Evolutionary conservation across 2,113 vertebrate species (phyloP), one percentile per base, ranked within the genome.

Genomic region (Chrysochloris asiatica): DNA sequence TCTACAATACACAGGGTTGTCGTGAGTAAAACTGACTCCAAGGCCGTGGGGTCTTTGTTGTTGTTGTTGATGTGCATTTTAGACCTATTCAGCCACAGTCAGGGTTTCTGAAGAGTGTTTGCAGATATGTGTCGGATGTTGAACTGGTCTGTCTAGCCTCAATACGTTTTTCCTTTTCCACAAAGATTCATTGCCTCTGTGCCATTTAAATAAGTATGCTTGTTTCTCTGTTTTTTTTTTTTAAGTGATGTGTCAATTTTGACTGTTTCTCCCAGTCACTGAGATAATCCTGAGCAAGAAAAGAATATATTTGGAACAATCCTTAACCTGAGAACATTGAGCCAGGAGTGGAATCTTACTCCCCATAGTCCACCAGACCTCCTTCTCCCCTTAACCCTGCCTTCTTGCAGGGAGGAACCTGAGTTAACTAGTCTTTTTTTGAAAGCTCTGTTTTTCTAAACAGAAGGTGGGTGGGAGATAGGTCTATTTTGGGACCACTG

Each of bases 381-480:
- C 8, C 5, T 71, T 6, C 11, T 72, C 65, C n/a, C 36, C 30
- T 86, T 78, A 94, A 6, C 11, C 67, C 2, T 52, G 7, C 8
- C 72, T 89, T 88, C 63, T 65, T 88, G 10, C 24, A 6, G 6
- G 30, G 2, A 89, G 5, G 24, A 89, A 86, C 4, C 2, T 59
- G 22, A 89, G 5, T 85, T 67, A 78, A 67, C 8, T 13, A 67
- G 4, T 50, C 19, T 73, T 83, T 77, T 65, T 47, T n/a, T 91
- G 94, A 91, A 11, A 79, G 63, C 16, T 84, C 59, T 48, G 38
- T 13, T 72, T 71, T 85, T 83, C 43, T 10, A 80, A 92, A 83
- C 79, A 94, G 82, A 94, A 91, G 52, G 69, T 83, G 30, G 82
- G 61, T 89, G 38, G 81, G 50, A 91, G 75, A 91, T 22, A 50